Evolutionary conservation across 2,797 vertebrate species (phyloP), one percentile per base, ranked within the genome.

Genomic region (Echeneis naucrates): DNA sequence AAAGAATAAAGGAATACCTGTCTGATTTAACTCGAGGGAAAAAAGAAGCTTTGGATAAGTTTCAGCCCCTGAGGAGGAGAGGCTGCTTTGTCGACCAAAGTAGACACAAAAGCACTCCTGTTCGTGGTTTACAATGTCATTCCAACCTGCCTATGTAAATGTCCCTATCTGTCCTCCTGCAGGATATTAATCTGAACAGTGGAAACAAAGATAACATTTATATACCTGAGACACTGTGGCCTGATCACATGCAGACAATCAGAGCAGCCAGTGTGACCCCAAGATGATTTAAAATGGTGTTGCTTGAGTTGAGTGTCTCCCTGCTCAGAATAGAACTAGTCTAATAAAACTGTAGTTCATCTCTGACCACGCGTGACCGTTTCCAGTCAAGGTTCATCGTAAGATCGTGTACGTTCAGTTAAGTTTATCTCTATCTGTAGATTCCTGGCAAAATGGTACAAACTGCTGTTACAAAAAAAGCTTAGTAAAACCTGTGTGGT

Each of bases 71-170:
- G 82, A 86, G 77, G 80, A 4, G 30, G 42, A 38, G 58, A 17
- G 48, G 32, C 42, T 52, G 48, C 44, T 26, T 45, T 30, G 53
- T 27, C 42, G 55, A 54, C 77, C 58, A 44, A 40, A 21, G 17
- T 44, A 65, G 48, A 51, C 72, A 89, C 86, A 90, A 88, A 84
- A 78, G 83, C 66, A 4, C 51, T 63, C 33, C 70, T 89, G 87
- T 92, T 78, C 75, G 56, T 47, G 74, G 69, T 33, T 55, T 58
- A 37, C 26, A 32, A 40, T 53, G 58, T 38, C 44, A 73, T 48
- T 16, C 44, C 40, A 52, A 75, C 72, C 58, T 63, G 57, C 27
- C 14, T 50, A 51, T 32, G 67, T 30, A 65, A 65, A 75, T 45
- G 17, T 5, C 0, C 11, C 32, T 16, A 14, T 65, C 10, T 44